These are phyloP conservation scores for Sebastes jordani DNA, from an alignment of 2,797 vertebrate genomes.

Conservation along the genomic window DNA sequence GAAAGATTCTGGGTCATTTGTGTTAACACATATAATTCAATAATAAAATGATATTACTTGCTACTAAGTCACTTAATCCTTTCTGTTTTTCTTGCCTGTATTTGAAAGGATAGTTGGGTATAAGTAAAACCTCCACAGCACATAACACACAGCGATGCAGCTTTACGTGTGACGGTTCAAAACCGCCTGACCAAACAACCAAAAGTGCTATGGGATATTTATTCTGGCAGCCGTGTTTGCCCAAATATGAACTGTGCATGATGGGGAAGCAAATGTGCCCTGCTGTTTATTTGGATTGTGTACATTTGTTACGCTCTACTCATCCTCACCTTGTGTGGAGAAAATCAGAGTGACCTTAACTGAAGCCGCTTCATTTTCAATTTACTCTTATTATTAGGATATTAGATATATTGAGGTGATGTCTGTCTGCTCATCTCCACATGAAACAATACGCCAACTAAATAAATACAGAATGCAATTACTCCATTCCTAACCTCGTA, in stretches of 20 bases:
- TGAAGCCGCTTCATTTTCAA: neutral
- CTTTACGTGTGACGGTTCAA: neutral
- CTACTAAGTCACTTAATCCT: neutral
- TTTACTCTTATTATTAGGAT: neutral
- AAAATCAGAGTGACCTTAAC: constrained; percentile 6
- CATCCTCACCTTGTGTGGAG: constrained; percentile 16
- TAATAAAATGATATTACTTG: neutral
- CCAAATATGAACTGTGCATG: constrained; percentile 33
- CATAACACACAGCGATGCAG: neutral
- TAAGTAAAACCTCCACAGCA: neutral
- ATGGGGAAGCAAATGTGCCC: constrained; percentile 13
- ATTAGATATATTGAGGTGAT: neutral
- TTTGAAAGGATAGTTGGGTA: neutral
- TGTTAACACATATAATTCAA: neutral
- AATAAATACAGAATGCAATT: constrained; percentile 11
- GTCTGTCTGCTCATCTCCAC: neutral
- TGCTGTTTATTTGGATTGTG: constrained; percentile 19
- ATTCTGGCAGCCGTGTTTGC: constrained; percentile 14
- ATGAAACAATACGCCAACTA: constrained; percentile 6
- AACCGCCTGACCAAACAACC: constrained; percentile 24
- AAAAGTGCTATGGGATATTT: constrained; percentile 23
- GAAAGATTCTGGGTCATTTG: neutral
- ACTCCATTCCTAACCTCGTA: neutral
- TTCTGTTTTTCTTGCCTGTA: neutral
- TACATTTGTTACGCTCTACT: constrained; percentile 5